Conservation (phyloP, 2,797 vertebrate species). For the Hydrocynus forskahlii region DNA sequence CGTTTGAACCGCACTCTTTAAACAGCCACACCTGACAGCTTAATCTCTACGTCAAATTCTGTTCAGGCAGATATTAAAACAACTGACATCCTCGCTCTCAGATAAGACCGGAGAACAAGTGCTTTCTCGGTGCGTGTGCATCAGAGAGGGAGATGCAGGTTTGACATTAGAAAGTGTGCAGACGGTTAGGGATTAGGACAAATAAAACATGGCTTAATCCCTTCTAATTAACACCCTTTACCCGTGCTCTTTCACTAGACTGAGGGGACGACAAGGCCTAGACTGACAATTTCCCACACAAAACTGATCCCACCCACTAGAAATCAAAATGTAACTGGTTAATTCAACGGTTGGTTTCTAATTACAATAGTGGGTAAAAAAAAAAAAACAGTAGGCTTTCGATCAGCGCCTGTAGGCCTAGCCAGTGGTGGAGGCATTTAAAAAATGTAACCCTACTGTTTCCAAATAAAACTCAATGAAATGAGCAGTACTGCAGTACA, state of each 20-base stretch:
- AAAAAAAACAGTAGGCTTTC: too few species aligned
- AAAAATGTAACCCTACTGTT: too few species aligned
- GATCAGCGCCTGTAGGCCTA: too few species aligned
- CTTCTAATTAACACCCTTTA: neutral
- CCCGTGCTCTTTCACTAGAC: neutral
- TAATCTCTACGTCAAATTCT: slow-evolving; percentile 28
- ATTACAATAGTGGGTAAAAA: too few species aligned
- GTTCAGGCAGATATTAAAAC: slow-evolving; percentile 28
- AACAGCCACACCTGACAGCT: slow-evolving; percentile 13
- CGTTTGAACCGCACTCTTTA: slow-evolving; percentile 25
- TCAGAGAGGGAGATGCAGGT: neutral
- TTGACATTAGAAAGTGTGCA: slow-evolving; percentile 5
- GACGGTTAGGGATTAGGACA: neutral
- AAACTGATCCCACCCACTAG: too few species aligned
- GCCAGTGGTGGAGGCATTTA: too few species aligned
- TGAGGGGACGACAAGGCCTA: neutral
- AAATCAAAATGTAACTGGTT: too few species aligned
- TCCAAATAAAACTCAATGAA: too few species aligned
- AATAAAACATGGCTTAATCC: slow-evolving; percentile 23
- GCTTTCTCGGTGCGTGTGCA: neutral
- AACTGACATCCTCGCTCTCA: slow-evolving; percentile 2
- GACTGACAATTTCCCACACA: too few species aligned
- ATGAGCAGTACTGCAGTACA: too few species aligned
- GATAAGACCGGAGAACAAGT: slow-evolving; percentile 2
- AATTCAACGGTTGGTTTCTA: too few species aligned